These are phyloP conservation scores for Punctoribates punctum DNA, from an alignment of 2,888 invertebrate species.

Conservation along the genomic window DNA sequence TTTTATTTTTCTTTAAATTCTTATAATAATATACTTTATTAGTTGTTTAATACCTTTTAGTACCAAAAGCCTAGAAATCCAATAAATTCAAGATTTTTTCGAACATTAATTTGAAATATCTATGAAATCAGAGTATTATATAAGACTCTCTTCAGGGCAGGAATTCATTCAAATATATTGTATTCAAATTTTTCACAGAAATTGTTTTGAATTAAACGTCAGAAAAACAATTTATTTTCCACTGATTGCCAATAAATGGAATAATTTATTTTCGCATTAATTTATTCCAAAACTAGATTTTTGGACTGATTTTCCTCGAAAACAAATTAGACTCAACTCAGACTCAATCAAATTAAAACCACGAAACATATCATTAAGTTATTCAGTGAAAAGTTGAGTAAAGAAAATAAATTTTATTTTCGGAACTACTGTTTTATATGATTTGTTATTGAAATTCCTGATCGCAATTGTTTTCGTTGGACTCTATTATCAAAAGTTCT, in stretches of 20 bases:
- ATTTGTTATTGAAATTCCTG: slow-evolving; percentile 8
- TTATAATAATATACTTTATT: background rate
- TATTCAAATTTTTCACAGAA: background rate
- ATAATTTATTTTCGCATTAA: too few species aligned
- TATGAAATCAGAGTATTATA: background rate
- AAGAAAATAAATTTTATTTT: background rate
- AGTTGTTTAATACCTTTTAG: background rate
- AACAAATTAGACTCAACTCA: too few species aligned
- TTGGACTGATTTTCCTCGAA: too few species aligned
- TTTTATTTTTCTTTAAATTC: background rate
- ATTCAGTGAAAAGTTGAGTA: background rate
- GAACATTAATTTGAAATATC: slow-evolving; percentile 8
- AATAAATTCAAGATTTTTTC: background rate
- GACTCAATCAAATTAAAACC: too few species aligned
- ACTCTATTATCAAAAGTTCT: background rate
- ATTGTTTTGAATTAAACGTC: background rate
- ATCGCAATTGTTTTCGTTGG: background rate
- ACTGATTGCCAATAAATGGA: background rate
- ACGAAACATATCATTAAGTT: too few species aligned
- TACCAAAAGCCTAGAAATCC: background rate
- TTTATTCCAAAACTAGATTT: too few species aligned
- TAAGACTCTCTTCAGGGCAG: background rate
- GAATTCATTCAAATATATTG: background rate
- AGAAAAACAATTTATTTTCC: background rate
- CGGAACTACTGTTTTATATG: background rate